Evolutionary conservation across 2,113 vertebrate genomes (phyloP), one percentile per base, ranked within the genome.

Genomic region (Phylloscopus whistleri): DNA sequence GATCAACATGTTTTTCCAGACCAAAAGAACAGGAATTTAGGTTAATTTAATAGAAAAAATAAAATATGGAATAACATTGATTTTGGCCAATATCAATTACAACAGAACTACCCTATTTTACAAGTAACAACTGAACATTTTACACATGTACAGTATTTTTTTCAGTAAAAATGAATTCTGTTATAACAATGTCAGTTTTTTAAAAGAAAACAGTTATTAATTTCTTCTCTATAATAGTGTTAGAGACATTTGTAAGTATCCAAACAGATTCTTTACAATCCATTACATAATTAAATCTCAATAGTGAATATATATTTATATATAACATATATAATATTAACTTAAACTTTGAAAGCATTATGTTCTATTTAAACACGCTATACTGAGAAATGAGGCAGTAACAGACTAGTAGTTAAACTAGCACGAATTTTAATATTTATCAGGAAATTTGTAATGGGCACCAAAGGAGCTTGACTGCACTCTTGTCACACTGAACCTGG

Each of bases 31-130:
- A 98, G 96, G 95, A 98, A 97, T 96, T 97, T 97, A 97, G 97
- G 97, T 98, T 98, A 98, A 98, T 98, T 98, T 98, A 98, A 98
- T 98, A 98, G 97, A 98, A 98, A 98, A 98, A 98, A 98, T 98
- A 98, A 98, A 98, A 98, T 98, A 98, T 95, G 97, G 97, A 97
- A 98, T 97, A 98, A 98, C 98, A 98, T 96, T 98, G 98, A 98
- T 97, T 98, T 98, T 98, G 97, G 97, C 97, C 98, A 97, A 81
- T 98, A 98, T 98, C 98, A 98, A 96, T 98, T 98, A 98, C 98
- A 98, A 98, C 97, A 98, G 67, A 98, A 97, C 97, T 98, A 97
- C 96, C 95, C 97, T 98, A 98, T 98, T 98, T 98, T 98, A 98
- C 98, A 98, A 97, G 97, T 98, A 98, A 97, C 97, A 98, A 98